Conservation (phyloP, 2,113 vertebrate species). For the Tricholaema leucomelas region DNA sequence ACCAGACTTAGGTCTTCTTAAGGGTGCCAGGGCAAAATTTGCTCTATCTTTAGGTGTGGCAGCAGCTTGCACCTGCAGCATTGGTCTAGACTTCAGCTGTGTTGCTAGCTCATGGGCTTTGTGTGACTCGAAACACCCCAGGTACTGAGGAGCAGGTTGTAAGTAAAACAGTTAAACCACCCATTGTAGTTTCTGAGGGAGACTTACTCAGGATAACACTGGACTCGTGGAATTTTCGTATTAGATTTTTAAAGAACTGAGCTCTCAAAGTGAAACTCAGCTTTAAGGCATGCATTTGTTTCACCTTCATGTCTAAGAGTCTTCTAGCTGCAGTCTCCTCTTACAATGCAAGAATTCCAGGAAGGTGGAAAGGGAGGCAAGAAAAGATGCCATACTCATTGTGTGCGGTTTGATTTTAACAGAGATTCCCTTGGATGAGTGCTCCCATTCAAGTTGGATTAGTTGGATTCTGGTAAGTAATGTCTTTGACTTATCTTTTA, state of each 20-base stretch:
- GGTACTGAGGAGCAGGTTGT: background rate
- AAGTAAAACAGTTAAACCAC: background rate
- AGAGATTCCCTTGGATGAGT: conserved; percentile 97
- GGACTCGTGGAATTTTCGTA: background rate
- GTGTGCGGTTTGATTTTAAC: conserved; percentile 33
- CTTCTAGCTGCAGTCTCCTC: background rate
- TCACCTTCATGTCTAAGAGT: background rate
- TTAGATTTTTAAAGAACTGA: background rate
- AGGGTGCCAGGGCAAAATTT: background rate
- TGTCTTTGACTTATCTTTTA: background rate
- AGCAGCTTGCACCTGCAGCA: background rate
- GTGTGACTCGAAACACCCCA: background rate
- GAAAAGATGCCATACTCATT: background rate
- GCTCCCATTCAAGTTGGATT: conserved; percentile 96
- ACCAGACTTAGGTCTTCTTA: background rate
- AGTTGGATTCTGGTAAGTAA: conserved; percentile 92
- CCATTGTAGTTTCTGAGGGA: background rate
- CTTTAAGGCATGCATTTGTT: background rate
- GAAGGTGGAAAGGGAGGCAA: background rate
- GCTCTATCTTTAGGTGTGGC: background rate
- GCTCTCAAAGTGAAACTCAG: background rate
- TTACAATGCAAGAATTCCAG: background rate
- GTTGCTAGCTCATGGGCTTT: accelerated
- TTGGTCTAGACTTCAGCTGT: no score
- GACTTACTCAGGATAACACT: background rate